Evolutionary conservation across 2,113 vertebrate genomes (phyloP).

Genomic region (Ginglymostoma cirratum): DNA sequence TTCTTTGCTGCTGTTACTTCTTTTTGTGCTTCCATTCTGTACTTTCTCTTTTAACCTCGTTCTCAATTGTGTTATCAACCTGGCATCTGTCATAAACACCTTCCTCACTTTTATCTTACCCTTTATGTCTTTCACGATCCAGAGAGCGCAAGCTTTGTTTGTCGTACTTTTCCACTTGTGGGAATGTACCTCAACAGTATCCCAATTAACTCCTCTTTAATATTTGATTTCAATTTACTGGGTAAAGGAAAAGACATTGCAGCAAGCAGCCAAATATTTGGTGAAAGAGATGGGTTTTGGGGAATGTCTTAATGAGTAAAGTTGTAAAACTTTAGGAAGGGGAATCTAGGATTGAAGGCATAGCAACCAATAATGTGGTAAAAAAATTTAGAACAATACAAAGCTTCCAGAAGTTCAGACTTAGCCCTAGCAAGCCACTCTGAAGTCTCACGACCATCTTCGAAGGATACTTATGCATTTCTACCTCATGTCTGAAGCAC

Average conservation of each 20-base stretch:
- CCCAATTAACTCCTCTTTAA: not conserved
- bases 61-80: not conserved
- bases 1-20: not conserved
- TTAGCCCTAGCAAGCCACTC: not conserved
- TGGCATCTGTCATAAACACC: not conserved
- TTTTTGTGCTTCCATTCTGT: not conserved
- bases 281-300: not conserved
- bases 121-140: not conserved
- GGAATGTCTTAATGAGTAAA: too few relatives aligned
- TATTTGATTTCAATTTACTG: not conserved
- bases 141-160: not conserved
- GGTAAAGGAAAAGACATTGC: not conserved
- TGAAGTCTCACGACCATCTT: not conserved
- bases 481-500: not conserved
- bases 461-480: not conserved
- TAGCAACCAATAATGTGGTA: too few relatives aligned
- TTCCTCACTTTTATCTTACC: not conserved
- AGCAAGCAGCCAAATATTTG: too few relatives aligned
- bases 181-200: not conserved
- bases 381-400: not conserved
- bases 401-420: too few relatives aligned
- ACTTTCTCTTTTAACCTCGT: not conserved
- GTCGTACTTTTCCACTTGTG: not conserved
- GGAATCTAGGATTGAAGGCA: not conserved
- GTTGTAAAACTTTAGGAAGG: not conserved